These are phyloP conservation scores for Boulengeromyrus knoepffleri DNA, from an alignment of 2,113 vertebrate species.

Conservation along the genomic window DNA sequence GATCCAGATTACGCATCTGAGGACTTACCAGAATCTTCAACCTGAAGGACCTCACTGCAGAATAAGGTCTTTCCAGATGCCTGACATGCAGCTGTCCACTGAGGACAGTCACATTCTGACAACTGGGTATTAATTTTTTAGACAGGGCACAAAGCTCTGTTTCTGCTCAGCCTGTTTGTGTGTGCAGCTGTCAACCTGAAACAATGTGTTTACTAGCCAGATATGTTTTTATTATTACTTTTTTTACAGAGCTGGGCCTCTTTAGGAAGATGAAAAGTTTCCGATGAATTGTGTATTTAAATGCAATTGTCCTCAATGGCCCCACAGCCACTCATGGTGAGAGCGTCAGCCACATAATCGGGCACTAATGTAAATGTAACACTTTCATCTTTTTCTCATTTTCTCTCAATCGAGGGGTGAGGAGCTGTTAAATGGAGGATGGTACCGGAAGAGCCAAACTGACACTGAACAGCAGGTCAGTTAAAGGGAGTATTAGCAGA, in stretches of 20 bases:
- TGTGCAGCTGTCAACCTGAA: neutral
- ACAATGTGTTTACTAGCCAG: neutral
- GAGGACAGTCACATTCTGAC: neutral
- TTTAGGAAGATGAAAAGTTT: neutral
- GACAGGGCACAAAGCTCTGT: neutral
- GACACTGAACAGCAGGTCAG: neutral
- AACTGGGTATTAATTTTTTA: neutral
- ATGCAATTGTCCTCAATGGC: neutral
- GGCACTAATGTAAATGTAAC: neutral
- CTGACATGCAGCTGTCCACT: neutral
- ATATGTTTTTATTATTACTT: neutral
- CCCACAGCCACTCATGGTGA: neutral
- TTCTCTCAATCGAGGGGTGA: neutral
- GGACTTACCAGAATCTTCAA: neutral
- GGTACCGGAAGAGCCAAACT: neutral
- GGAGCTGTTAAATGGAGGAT: neutral
- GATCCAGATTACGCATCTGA: neutral
- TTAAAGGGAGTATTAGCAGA: neutral
- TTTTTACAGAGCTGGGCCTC: neutral
- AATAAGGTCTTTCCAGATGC: neutral
- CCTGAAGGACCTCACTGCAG: neutral
- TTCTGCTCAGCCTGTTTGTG: neutral
- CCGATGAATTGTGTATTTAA: neutral
- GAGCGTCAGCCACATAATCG: neutral
- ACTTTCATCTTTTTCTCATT: constrained; percentile 5